Evolutionary conservation across 2,888 invertebrate species (phyloP).

Genomic region (Pegoplata infirma): DNA sequence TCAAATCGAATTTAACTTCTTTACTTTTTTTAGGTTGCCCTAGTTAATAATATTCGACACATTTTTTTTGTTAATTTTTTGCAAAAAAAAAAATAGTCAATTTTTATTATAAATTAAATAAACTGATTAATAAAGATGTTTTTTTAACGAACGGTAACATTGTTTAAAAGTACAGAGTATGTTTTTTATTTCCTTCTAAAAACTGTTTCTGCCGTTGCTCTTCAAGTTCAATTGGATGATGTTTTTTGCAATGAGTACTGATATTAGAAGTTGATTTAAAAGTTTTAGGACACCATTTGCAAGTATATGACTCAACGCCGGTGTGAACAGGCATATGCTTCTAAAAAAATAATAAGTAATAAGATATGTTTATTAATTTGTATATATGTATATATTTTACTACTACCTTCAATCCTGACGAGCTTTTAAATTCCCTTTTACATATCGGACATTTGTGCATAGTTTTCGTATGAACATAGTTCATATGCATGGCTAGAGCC

Average conservation of each 20-base stretch:
- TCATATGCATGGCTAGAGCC: slow-evolving; percentile 61
- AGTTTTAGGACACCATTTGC: slow-evolving; percentile 75
- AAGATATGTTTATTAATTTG: background rate
- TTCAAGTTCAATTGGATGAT: slow-evolving; percentile 73
- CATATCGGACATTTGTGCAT: slow-evolving; percentile 72
- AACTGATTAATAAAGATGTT: no score
- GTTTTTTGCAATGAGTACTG: slow-evolving; percentile 76
- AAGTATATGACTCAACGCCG: slow-evolving; percentile 74
- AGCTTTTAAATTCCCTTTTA: slow-evolving; percentile 75
- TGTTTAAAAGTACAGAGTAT: no score
- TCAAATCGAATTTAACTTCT: no score
- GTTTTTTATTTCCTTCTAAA: no score
- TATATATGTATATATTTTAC: background rate
- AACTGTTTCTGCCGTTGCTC: no score
- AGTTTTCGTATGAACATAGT: slow-evolving; percentile 73
- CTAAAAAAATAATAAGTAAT: slow-evolving; percentile 59
- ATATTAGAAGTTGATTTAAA: slow-evolving; percentile 77
- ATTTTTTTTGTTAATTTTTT: no score
- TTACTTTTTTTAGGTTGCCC: no score
- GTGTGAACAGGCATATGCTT: slow-evolving; percentile 77
- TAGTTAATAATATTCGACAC: no score
- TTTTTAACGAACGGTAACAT: no score
- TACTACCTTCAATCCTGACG: slow-evolving; percentile 38
- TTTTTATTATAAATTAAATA: no score
- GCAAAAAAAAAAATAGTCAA: no score